Evolutionary conservation across 2,797 vertebrate genomes (phyloP), one percentile per base, ranked within the genome.

Genomic region (Spinus pinus): DNA sequence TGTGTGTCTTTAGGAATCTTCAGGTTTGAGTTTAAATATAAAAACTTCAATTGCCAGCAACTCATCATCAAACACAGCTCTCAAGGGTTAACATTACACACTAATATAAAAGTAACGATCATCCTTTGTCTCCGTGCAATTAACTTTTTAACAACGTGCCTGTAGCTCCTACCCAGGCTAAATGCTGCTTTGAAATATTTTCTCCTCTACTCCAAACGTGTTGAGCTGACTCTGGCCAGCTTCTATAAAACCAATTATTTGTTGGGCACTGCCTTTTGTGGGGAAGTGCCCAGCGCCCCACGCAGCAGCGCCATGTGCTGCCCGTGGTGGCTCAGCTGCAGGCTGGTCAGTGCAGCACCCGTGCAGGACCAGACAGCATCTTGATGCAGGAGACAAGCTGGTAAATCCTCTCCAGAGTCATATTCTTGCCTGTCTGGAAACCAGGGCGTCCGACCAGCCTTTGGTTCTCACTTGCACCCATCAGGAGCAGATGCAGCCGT

Each of bases 131-230:
- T 95, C 80, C 8, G 6, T 21, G 70, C 54, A 94, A 86, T 95
- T 94, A 94, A 57, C 57, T 89, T 77, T 87, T 96, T 94, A 97
- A 95, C 93, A 93, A 81, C 0, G 3, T 94, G 84, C 92, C 92
- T 90, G 81, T 96, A 94, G 86, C 86, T 80, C 57, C 22, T 85
- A 57, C 54, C 11, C 23, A 42, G 81, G 47, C 74, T 85, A 90
- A 93, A 94, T 46, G 30, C 28, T 75, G 57, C 93, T 97, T 95
- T 91, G 89, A 96, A 95, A 96, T 86, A 42, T 58, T 91, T 91
- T 41, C 56, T 91, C n/a, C 51, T 41, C 30, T n/a, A 27, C 33
- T 75, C 82, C 70, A 70, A 92, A 85, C 0, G n/a, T 92, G 75
- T 91, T 46, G 78, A 79, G 4, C n/a, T 81, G 82, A 78, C 75